phyloP scores from a whole-genome alignment of 2,113 vertebrate genomes.

The Gymnorhina tibicen region DNA sequence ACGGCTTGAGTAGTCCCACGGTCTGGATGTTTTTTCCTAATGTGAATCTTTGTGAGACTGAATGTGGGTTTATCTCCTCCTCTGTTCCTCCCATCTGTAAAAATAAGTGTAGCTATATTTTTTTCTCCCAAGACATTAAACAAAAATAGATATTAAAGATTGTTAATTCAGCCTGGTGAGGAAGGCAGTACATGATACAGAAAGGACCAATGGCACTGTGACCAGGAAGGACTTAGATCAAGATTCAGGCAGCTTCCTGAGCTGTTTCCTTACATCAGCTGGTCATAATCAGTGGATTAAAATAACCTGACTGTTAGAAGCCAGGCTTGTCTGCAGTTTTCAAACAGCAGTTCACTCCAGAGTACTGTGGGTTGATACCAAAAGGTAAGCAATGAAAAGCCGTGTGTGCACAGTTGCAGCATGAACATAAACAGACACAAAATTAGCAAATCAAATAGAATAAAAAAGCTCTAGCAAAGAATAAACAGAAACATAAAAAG shows the following conservation, averaged over 20 bases:
- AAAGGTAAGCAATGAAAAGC: constrained; percentile 44
- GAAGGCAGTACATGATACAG: background rate
- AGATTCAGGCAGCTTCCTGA: background rate
- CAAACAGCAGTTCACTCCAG: background rate
- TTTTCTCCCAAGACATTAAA: background rate
- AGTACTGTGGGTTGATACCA: background rate
- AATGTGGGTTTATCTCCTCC: background rate
- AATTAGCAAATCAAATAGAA: constrained; percentile 63
- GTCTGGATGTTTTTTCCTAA: background rate
- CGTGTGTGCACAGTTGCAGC: constrained; percentile 22
- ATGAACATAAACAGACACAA: constrained; percentile 22
- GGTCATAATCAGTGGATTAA: background rate
- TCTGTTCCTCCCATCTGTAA: background rate
- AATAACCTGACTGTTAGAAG: background rate
- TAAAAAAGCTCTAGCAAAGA: constrained; percentile 29
- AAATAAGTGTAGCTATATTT: background rate
- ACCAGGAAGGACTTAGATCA: background rate
- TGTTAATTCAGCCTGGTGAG: background rate
- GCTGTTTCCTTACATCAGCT: background rate
- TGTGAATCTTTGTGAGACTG: background rate
- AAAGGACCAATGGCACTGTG: background rate
- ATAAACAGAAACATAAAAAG: constrained; percentile 48
- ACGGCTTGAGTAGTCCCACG: background rate
- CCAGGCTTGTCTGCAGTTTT: background rate
- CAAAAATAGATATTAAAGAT: background rate